Conservation (phyloP, 2,797 vertebrate genomes). For the Cuculus canorus region DNA sequence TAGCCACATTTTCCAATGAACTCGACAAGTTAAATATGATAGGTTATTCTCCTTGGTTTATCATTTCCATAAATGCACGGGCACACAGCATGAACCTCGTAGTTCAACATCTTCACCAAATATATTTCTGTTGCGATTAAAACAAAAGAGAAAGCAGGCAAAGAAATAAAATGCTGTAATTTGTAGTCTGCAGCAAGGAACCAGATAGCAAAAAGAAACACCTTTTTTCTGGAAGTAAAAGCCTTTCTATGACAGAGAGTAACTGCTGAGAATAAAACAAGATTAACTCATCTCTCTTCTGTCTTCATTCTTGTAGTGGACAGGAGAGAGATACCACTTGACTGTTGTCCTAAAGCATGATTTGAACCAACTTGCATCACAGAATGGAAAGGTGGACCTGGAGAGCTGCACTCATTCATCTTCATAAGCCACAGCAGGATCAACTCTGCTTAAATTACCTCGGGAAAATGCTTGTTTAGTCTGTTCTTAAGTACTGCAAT, state of each 20-base stretch:
- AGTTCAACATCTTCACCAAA: not conserved
- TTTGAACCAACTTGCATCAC: not conserved
- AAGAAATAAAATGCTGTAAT: not conserved
- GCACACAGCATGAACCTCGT: not conserved
- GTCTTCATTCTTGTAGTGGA: not conserved
- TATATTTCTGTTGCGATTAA: not conserved
- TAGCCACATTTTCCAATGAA: not conserved
- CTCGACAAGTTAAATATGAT: not conserved
- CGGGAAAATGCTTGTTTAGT: not conserved
- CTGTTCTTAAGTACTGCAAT: not conserved
- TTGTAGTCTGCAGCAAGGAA: not conserved
- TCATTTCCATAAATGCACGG: not conserved
- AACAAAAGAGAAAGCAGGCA: not conserved
- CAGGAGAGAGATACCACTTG: not conserved
- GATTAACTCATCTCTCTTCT: not conserved
- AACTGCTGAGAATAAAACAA: not conserved
- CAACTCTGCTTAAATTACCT: not conserved
- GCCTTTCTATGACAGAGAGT: not conserved
- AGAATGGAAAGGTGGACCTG: not conserved
- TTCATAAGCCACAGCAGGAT: not conserved
- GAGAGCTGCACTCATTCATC: not conserved
- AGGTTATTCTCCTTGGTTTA: not conserved
- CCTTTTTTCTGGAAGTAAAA: not conserved
- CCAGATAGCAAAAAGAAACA: not conserved
- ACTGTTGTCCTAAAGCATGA: not conserved